These are phyloP conservation scores for Aphelinus atriplicis DNA, from an alignment of 1,140 invertebrate genomes.

Conservation along the genomic window DNA sequence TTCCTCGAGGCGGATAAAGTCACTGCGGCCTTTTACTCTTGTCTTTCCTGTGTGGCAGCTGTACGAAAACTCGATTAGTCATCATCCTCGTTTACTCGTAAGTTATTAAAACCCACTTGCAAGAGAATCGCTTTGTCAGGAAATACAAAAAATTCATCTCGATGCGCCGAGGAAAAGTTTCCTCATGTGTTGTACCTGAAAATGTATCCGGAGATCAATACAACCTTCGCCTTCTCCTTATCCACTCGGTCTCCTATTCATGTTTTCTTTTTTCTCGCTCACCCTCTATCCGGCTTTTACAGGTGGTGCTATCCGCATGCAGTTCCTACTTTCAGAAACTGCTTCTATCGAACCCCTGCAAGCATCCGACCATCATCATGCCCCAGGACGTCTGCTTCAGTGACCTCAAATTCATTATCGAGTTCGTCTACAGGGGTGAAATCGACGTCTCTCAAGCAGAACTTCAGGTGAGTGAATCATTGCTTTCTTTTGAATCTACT, in stretches of 20 bases:
- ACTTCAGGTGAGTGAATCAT: constrained; percentile 70
- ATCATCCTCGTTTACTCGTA: too few relatives aligned
- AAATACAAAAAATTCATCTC: too few relatives aligned
- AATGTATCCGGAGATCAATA: too few relatives aligned
- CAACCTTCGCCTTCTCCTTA: too few relatives aligned
- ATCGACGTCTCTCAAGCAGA: constrained; percentile 82
- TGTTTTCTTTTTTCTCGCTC: too few relatives aligned
- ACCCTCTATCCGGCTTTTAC: constrained; percentile 46
- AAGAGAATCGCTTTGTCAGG: too few relatives aligned
- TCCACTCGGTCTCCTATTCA: too few relatives aligned
- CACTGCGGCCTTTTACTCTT: neutral
- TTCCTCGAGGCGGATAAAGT: neutral
- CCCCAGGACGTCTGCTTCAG: constrained; percentile 81
- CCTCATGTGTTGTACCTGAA: too few relatives aligned
- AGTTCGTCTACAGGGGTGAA: constrained; percentile 85
- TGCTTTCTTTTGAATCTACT: neutral
- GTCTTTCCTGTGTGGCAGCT: neutral
- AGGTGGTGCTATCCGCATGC: constrained; percentile 79
- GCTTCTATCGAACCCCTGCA: constrained; percentile 77
- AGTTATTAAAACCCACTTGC: too few relatives aligned
- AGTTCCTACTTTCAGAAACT: constrained; percentile 79
- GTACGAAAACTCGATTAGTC: constrained; percentile 2
- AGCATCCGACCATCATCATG: constrained; percentile 81
- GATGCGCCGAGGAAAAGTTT: too few relatives aligned
- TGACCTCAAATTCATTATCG: constrained; percentile 83